Evolutionary conservation across 2,888 invertebrate species (phyloP).

Genomic region (Hermaeophaga mercurialis): DNA sequence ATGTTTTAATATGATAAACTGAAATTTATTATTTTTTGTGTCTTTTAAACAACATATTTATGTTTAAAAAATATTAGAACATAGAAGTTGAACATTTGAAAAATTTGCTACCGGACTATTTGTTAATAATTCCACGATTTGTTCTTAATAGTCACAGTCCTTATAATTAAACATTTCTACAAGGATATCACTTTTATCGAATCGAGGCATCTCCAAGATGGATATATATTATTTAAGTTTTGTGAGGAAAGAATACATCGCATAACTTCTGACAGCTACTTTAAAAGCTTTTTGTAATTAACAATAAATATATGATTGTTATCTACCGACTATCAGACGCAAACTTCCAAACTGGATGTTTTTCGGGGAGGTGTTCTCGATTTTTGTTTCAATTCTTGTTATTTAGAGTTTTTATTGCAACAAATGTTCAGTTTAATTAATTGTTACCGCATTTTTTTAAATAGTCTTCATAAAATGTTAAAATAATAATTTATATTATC

Average conservation of each 20-base stretch:
- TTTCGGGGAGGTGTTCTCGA: constrained; percentile 8
- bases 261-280: constrained; percentile 33
- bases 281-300: constrained; percentile 40
- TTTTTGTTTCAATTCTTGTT: constrained; percentile 13
- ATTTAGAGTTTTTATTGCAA: not conserved
- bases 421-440: not conserved
- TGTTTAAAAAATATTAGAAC: too few species aligned
- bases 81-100: too few species aligned
- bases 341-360: constrained; percentile 8
- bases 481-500: too few species aligned
- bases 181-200: constrained; percentile 26
- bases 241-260: constrained; percentile 27
- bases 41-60: too few species aligned
- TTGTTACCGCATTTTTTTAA: too few species aligned
- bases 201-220: constrained; percentile 16
- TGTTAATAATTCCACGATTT: too few species aligned
- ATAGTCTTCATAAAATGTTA: too few species aligned
- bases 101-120: too few species aligned
- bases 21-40: too few species aligned
- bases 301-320: constrained; percentile 33
- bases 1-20: too few species aligned
- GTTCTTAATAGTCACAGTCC: too few species aligned
- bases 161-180: constrained; percentile 29
- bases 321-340: constrained; percentile 26
- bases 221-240: constrained; percentile 10